Percentiles rank a stretch among this genome's conserved stretches.
Evolutionary conservation across 2,113 vertebrate species (phyloP).

Genomic region (Felis catus): DNA sequence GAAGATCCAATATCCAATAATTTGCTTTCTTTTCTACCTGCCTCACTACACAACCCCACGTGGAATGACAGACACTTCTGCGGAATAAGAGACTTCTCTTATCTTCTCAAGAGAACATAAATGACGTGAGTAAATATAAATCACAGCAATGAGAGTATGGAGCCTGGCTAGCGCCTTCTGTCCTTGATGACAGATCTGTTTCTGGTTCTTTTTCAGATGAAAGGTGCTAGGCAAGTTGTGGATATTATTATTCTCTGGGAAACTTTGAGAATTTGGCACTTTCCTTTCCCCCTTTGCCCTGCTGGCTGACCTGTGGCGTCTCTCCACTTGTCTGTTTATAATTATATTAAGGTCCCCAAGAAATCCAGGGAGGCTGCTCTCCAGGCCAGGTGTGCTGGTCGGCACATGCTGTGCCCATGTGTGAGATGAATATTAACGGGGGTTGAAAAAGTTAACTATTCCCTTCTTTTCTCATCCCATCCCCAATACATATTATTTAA

Average conservation of each 20-base stretch:
- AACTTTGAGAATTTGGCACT: conserved; percentile 57
- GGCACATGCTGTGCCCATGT: conserved; percentile 28
- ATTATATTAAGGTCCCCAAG: conserved; percentile 11
- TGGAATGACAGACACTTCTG: neutral
- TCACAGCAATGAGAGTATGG: neutral
- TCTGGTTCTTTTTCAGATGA: conserved; percentile 61
- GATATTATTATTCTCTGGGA: conserved; percentile 61
- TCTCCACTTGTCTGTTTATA: conserved; percentile 60
- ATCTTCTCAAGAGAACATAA: neutral
- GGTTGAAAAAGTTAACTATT: neutral
- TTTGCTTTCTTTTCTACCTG: neutral
- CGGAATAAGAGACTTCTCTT: neutral
- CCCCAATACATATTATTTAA: neutral
- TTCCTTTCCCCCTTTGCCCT: neutral
- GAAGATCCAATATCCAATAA: neutral
- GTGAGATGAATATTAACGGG: neutral
- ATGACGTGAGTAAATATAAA: neutral
- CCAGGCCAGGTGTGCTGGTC: conserved; percentile 20
- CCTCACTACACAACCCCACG: neutral
- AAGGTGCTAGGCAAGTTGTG: conserved; percentile 33
- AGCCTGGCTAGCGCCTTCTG: neutral
- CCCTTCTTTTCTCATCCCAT: neutral
- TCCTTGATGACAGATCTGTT: neutral
- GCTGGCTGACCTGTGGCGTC: conserved; percentile 43
- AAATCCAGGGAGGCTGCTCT: neutral